A percentile compares a stretch with the other conserved stretches of the same genome.
phyloP scores from a whole-genome alignment of 1,140 invertebrate species.

The Drosophila mauritiana region DNA sequence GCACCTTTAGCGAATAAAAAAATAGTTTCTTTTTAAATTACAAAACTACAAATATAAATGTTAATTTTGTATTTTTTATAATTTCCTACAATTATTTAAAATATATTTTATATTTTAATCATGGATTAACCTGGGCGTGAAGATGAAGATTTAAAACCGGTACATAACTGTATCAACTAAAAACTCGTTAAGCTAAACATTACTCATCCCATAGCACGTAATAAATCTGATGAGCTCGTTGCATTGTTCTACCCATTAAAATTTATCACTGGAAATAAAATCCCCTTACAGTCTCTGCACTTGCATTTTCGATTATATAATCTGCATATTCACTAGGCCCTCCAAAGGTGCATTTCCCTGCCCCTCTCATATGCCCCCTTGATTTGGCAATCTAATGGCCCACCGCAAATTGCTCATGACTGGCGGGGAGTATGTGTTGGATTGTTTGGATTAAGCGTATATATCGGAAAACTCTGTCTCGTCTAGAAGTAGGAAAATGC shows the following conservation, averaged over 20 bases:
- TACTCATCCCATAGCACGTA: slow-evolving; percentile 14
- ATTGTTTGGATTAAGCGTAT: slow-evolving; percentile 5
- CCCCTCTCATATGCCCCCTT: slow-evolving; percentile 3
- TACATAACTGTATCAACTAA: neutral
- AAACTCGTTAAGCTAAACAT: slow-evolving; percentile 1
- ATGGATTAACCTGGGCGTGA: neutral
- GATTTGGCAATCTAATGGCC: slow-evolving; percentile 33
- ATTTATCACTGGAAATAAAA: neutral
- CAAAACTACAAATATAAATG: too few relatives aligned
- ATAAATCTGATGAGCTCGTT: slow-evolving; percentile 1
- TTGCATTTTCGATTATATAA: slow-evolving; percentile 12
- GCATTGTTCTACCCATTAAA: slow-evolving; percentile 17
- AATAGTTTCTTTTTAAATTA: neutral
- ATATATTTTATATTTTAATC: neutral
- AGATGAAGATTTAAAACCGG: neutral
- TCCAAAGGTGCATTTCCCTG: neutral
- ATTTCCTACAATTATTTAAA: neutral
- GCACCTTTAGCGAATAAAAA: neutral
- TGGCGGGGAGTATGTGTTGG: slow-evolving; percentile 18
- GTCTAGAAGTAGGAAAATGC: slow-evolving; percentile 20
- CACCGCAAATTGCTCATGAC: slow-evolving; percentile 45
- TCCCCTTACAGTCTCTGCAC: slow-evolving; percentile 1
- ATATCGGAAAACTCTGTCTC: slow-evolving; percentile 30
- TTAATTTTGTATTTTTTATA: neutral
- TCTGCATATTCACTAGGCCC: slow-evolving; percentile 9